Conservation (phyloP, 30 jellyfish, hydroid and myxozoan genomes). For the Turritopsis rubra region DNA sequence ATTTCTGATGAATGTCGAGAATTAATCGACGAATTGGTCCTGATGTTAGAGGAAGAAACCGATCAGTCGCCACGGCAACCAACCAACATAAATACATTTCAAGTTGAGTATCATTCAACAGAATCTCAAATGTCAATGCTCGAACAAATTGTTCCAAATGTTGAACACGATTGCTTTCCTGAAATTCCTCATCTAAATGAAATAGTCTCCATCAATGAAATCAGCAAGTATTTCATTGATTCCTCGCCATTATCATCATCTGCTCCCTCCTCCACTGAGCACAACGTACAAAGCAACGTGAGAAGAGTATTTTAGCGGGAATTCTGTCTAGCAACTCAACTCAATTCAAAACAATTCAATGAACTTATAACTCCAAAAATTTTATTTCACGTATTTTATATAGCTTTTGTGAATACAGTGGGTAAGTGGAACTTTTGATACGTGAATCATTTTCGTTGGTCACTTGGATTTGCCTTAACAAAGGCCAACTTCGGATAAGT, state of each 20-base stretch:
- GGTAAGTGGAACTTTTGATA: too few relatives aligned
- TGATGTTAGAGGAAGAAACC: neutral
- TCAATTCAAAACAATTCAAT: neutral
- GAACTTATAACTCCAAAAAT: neutral
- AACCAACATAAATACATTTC: neutral
- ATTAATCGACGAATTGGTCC: neutral
- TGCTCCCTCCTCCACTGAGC: neutral
- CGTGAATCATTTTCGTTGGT: too few relatives aligned
- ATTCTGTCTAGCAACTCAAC: neutral
- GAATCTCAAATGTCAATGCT: too few relatives aligned
- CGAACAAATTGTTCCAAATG: too few relatives aligned
- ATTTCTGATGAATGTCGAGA: neutral
- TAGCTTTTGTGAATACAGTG: too few relatives aligned
- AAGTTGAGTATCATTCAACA: neutral
- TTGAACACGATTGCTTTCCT: neutral
- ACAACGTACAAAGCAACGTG: neutral
- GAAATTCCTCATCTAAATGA: neutral
- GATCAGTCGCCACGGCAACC: neutral
- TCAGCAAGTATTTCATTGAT: neutral
- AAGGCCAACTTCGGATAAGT: too few relatives aligned
- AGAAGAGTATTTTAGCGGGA: neutral
- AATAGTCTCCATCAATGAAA: neutral
- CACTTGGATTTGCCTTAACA: too few relatives aligned
- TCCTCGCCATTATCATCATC: neutral
- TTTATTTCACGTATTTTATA: too few relatives aligned